These are phyloP conservation scores for Solen grandis DNA, from an alignment of 1,140 invertebrate genomes.

Conservation along the genomic window DNA sequence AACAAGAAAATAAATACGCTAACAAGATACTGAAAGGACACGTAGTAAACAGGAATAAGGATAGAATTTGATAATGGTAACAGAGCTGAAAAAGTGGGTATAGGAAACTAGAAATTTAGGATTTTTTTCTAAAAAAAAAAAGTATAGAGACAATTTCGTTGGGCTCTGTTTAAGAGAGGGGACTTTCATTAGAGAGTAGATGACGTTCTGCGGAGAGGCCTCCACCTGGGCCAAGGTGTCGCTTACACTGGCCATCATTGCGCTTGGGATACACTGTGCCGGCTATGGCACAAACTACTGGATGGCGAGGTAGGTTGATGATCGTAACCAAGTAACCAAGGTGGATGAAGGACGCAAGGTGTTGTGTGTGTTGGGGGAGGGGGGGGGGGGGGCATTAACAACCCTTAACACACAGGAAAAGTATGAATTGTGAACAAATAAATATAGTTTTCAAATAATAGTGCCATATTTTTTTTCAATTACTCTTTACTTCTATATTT, in stretches of 20 bases:
- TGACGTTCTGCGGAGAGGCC: slow-evolving; percentile 47
- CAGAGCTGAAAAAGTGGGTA: no score
- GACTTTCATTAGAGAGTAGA: no score
- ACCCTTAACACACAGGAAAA: background rate
- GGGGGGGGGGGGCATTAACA: no score
- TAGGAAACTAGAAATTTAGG: no score
- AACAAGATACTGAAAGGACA: no score
- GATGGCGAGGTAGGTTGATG: slow-evolving; percentile 27
- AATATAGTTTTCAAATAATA: background rate
- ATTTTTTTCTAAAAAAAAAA: no score
- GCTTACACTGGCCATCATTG: slow-evolving; percentile 38
- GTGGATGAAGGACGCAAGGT: background rate
- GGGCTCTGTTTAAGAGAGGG: no score
- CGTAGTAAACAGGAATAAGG: no score
- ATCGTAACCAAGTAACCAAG: background rate
- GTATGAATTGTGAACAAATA: background rate
- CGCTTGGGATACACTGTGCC: slow-evolving; percentile 16
- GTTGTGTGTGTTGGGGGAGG: no score
- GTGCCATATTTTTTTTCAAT: background rate
- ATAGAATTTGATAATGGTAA: no score
- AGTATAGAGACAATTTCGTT: no score
- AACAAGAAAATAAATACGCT: no score
- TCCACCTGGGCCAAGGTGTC: slow-evolving; percentile 47
- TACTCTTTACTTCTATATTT: background rate
- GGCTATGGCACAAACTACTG: slow-evolving; percentile 49